Evolutionary conservation across 2,888 invertebrate genomes (phyloP), one percentile per base, ranked within the genome.

Genomic region (Chymomyza caudatula): DNA sequence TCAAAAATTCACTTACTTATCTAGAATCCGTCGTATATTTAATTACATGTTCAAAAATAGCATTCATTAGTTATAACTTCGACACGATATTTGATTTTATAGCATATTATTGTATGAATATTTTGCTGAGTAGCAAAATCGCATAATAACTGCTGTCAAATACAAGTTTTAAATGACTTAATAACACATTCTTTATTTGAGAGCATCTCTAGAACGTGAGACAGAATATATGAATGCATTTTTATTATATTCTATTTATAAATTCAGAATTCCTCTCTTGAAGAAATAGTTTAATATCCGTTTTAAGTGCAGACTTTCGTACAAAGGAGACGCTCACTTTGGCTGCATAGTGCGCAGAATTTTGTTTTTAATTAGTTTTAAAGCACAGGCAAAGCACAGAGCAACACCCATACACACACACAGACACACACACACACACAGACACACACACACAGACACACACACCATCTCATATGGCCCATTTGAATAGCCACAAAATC

Each of bases 351-450:
- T 64, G 70, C 54, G 59, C 61, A 72, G 63, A 65, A 62, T 67
- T 65, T 74, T 69, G 63, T 62, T 68, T 81, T 79, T 85, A 73
- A 85, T 85, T 77, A 76, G 53, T 66, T 22, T 52, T 47, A 47
- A 56, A 15, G 20, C 20, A 47, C 52, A 29, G 23, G 44, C 52
- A 13, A 20, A 44, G n/a, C n/a, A n/a, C n/a, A n/a, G n/a, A n/a
- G n/a, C n/a, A 4, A 51, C 11, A 37, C 29, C 29, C 11, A 4
- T 25, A 25, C 5, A 25, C 3, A 25, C 25, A 0, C 29, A 0
- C 29, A 1, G 2, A 11, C 29, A 37, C 29, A 29, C 29, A 29
- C 29, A 37, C 11, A 25, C 25, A 25, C 25, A 25, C 25, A 25
- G 6, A 25, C 6, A 25, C 0, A 6, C 25, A 11, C 29, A 29